A percentile compares a stretch with the other conserved stretches of the same genome.
These are phyloP conservation scores for Brachyalestes nurse DNA, from an alignment of 2,797 vertebrate genomes.

Conservation along the genomic window DNA sequence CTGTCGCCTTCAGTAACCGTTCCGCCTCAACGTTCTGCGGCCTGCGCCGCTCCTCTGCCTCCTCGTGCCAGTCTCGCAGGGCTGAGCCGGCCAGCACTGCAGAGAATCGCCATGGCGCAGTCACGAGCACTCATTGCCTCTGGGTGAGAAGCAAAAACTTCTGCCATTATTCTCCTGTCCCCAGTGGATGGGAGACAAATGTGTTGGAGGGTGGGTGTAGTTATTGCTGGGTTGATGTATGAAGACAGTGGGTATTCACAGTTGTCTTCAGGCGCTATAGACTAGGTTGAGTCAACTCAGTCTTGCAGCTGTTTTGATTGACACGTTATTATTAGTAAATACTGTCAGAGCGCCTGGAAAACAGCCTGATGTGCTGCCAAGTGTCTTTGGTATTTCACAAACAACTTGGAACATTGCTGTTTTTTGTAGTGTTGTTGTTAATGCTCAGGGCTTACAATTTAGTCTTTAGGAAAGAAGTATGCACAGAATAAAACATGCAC, in stretches of 20 bases:
- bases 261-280: no score
- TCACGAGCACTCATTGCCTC: conserved; percentile 93
- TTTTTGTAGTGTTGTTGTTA: background rate
- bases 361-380: background rate
- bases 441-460: background rate
- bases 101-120: conserved; percentile 91
- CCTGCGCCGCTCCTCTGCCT: conserved; percentile 74
- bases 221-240: background rate
- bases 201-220: background rate
- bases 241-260: no score
- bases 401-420: background rate
- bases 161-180: background rate
- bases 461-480: background rate
- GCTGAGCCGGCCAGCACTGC: conserved; percentile 85
- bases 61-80: conserved; percentile 82
- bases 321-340: background rate
- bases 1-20: conserved; percentile 65
- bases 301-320: no score
- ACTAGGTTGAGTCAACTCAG: no score
- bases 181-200: background rate
- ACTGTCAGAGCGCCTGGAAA: background rate
- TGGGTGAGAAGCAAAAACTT: conserved; percentile 79
- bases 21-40: conserved; percentile 68
- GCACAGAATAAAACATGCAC: background rate
- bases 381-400: background rate